Evolutionary conservation across 2,797 vertebrate genomes (phyloP).

Genomic region (Sebastes glaucus): DNA sequence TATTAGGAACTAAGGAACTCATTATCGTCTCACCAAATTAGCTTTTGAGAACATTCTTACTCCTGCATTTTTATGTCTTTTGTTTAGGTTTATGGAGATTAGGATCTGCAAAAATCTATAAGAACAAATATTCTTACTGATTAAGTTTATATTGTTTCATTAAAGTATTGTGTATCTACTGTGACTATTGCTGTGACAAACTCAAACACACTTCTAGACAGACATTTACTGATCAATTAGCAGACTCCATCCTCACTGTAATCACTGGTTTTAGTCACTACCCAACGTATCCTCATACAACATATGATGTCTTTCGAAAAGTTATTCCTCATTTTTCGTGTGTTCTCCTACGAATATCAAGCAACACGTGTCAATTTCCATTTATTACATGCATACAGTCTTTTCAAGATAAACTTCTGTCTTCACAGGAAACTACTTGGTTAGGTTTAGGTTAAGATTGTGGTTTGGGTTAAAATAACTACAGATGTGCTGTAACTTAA

Average conservation of each 20-base stretch:
- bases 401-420: no score
- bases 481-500: no score
- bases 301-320: no score
- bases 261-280: background rate
- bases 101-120: background rate
- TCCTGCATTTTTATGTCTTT: background rate
- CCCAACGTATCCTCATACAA: no score
- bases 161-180: background rate
- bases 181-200: background rate
- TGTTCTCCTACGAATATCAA: no score
- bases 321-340: no score
- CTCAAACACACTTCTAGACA: background rate
- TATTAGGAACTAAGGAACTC: background rate
- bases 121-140: background rate
- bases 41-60: background rate
- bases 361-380: no score
- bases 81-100: background rate
- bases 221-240: background rate
- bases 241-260: background rate
- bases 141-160: background rate
- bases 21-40: background rate
- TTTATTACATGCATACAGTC: no score
- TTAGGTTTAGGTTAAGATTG: no score
- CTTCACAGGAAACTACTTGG: no score
- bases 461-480: no score